Conservation (phyloP, 2,888 invertebrate genomes). For the Alloplasta piceator region DNA sequence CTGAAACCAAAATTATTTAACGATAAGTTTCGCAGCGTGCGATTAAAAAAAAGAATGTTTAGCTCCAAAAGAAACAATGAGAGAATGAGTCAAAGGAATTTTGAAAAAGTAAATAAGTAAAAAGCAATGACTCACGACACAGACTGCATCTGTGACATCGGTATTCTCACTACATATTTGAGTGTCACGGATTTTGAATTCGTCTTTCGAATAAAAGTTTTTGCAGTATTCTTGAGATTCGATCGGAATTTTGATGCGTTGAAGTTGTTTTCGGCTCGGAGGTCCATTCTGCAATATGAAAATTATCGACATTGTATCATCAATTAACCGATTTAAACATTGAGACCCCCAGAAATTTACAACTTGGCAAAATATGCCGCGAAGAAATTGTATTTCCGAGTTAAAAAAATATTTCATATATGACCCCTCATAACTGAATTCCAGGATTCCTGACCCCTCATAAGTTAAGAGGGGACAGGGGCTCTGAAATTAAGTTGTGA, state of each 20-base stretch:
- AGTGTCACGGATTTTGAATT: slow-evolving; percentile 60
- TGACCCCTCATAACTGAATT: slow-evolving; percentile 18
- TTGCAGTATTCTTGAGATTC: slow-evolving; percentile 84
- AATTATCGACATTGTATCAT: not conserved
- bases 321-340: no score
- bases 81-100: not conserved
- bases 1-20: not conserved
- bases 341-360: no score
- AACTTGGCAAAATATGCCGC: no score
- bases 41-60: not conserved
- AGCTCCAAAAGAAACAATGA: not conserved
- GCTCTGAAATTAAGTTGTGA: no score
- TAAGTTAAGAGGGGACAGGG: no score
- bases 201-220: slow-evolving; percentile 43
- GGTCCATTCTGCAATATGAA: slow-evolving; percentile 71
- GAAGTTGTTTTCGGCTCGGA: slow-evolving; percentile 77
- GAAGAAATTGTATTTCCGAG: not conserved
- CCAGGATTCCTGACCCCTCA: no score
- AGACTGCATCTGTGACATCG: slow-evolving; percentile 62
- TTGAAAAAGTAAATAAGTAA: not conserved
- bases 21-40: not conserved
- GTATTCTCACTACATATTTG: slow-evolving; percentile 67
- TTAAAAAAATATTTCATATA: slow-evolving; percentile 7
- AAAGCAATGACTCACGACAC: slow-evolving; percentile 63
- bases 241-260: slow-evolving; percentile 85